These are phyloP conservation scores for Andrena fulva DNA, from an alignment of 2,888 invertebrate genomes.

Conservation along the genomic window DNA sequence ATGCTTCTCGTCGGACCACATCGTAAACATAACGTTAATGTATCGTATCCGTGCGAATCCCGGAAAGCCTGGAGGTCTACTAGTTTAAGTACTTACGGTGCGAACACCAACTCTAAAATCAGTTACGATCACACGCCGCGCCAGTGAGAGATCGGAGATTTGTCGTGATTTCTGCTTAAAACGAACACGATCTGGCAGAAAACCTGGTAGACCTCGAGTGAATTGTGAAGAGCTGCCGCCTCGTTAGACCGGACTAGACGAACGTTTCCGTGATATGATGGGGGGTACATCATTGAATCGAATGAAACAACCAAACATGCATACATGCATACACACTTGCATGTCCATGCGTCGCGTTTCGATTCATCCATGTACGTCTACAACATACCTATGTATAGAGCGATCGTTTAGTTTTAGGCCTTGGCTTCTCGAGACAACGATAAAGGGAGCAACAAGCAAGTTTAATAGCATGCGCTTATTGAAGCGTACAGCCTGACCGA, in stretches of 20 bases:
- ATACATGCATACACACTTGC: not conserved
- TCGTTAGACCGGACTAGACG: not conserved
- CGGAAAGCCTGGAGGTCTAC: constrained; percentile 14
- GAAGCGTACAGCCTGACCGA: constrained; percentile 13
- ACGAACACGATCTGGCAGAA: not conserved
- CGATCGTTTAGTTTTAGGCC: constrained; percentile 4
- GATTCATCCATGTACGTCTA: not conserved
- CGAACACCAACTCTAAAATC: not conserved
- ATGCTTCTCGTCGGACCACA: constrained; percentile 16
- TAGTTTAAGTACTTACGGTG: not conserved
- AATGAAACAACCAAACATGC: not conserved
- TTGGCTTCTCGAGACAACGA: constrained; percentile 17
- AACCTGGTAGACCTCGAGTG: constrained; percentile 2
- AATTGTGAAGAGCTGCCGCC: not conserved
- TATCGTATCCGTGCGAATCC: not conserved
- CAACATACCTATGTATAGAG: not conserved
- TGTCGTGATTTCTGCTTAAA: not conserved
- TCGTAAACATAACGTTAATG: not conserved
- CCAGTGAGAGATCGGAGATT: no score
- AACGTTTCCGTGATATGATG: not conserved
- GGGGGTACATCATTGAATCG: not conserved
- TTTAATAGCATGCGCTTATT: constrained; percentile 30
- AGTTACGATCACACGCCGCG: not conserved
- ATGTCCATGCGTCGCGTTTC: not conserved
- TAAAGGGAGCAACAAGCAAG: not conserved